These are phyloP conservation scores for Argyrosomus regius DNA, from an alignment of 2,797 vertebrate genomes.

Conservation along the genomic window DNA sequence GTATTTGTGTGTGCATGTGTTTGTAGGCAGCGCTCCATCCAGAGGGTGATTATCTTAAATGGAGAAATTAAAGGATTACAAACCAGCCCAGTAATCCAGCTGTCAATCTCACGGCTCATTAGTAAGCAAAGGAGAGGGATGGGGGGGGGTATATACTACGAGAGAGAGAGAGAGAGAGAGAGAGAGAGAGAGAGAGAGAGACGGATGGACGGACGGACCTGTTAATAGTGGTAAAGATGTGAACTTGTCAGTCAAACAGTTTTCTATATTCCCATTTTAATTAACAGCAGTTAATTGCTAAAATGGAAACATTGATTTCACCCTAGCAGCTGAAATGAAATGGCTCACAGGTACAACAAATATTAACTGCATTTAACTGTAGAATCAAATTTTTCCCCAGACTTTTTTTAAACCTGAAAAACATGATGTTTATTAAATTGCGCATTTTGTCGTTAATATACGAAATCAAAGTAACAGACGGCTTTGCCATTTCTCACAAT, in stretches of 20 bases:
- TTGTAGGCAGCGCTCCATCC: slow-evolving; percentile 67
- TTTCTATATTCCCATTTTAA: slow-evolving; percentile 35
- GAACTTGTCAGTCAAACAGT: slow-evolving; percentile 45
- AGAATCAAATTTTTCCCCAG: slow-evolving; percentile 26
- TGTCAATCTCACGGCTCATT: slow-evolving; percentile 85
- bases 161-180: slow-evolving; percentile 37
- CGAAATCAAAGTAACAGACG: slow-evolving; percentile 15
- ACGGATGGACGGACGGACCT: not conserved
- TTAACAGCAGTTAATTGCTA: slow-evolving; percentile 15
- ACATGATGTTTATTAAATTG: slow-evolving; percentile 31
- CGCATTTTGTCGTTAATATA: slow-evolving; percentile 19
- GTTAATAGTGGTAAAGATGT: slow-evolving; percentile 29
- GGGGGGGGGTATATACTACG: slow-evolving; percentile 28
- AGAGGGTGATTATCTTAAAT: slow-evolving; percentile 85
- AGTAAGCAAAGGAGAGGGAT: slow-evolving; percentile 66
- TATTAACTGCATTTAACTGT: slow-evolving; percentile 19
- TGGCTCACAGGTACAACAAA: not conserved
- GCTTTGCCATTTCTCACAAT: slow-evolving; percentile 17
- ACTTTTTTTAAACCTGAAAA: slow-evolving; percentile 15
- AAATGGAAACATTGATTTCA: slow-evolving; percentile 11
- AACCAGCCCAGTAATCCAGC: slow-evolving; percentile 81
- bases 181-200: slow-evolving; percentile 35
- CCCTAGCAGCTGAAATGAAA: slow-evolving; percentile 4
- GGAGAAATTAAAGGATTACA: slow-evolving; percentile 89
- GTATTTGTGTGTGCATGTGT: slow-evolving; percentile 31